Conservation (phyloP, 2,888 invertebrate species). For the Megamerina dolium region DNA sequence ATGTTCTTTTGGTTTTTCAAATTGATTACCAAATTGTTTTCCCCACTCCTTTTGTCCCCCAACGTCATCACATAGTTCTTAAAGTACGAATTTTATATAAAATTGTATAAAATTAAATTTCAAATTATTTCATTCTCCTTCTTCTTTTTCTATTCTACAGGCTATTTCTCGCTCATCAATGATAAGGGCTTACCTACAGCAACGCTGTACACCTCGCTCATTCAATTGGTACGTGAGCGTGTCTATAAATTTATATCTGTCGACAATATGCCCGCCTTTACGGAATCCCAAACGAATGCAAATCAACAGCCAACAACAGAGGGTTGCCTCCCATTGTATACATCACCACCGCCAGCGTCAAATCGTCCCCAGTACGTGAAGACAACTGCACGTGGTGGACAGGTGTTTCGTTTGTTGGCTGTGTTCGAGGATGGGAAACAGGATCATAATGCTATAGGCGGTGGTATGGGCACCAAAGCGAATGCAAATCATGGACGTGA, state of each 20-base stretch:
- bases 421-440: conserved; percentile 66
- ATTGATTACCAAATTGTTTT: too few species aligned
- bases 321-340: conserved; percentile 33
- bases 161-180: conserved; percentile 64
- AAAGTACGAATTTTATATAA: too few species aligned
- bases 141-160: conserved; percentile 47
- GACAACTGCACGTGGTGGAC: conserved; percentile 65
- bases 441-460: conserved; percentile 28
- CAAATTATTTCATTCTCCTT: too few species aligned
- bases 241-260: conserved; percentile 53
- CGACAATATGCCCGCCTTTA: conserved; percentile 48
- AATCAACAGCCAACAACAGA: conserved; percentile 36
- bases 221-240: conserved; percentile 62
- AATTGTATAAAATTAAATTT: too few species aligned
- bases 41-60: too few species aligned
- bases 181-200: conserved; percentile 63
- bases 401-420: conserved; percentile 65
- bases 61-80: too few species aligned
- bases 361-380: conserved; percentile 57
- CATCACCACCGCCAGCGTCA: conserved; percentile 16
- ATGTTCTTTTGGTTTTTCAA: too few species aligned
- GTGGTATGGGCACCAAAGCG: conserved; percentile 18
- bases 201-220: conserved; percentile 58
- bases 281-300: conserved; percentile 41
- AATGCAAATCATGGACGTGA: conserved; percentile 37